Evolutionary conservation across 1,140 invertebrate genomes (phyloP), one percentile per base, ranked within the genome.

Genomic region (Nautilus pompilius): DNA sequence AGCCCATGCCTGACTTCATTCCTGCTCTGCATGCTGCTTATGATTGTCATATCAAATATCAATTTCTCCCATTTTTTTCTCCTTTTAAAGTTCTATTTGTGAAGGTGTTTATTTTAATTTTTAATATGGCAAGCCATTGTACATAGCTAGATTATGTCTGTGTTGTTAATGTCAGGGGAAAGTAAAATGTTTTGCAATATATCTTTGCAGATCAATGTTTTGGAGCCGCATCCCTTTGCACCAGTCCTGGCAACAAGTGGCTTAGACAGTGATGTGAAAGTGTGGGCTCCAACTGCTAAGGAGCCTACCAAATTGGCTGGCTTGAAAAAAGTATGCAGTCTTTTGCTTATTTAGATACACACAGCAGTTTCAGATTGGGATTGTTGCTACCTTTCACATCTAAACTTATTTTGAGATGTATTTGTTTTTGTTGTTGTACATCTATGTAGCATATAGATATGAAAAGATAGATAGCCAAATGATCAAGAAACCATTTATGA

Each of bases 231-330:
- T 84, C 95, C 95, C 1, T 85, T 87, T 68, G 87, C 90, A 72
- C 95, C 95, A 15, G 86, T 93, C 49, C 82, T 98, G 66, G 95
- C 93, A 3, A 95, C 93, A 0, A 93, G 91, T 84, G 93, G 95
- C 3, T 83, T 97, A 3, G 95, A 97, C 83, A 88, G 89, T 73
- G 91, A 95, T 79, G 89, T 97, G 3, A 98, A 98, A 85, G 90
- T 98, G 51, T 98, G 95, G 94, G 70, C 91, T 22, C 93, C 95
- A 5, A 89, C 87, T 0, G 84, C 85, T 65, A 86, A 89, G 63
- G 72, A 85, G 45, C 83, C 87, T 36, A 87, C 87, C n/a, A 62
- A 77, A 48, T 64, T 87, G 57, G 72, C 79, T 6, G 80, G 83
- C 26, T 76, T 90, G n/a, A 81, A 80, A 72, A 76, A 72, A 61